phyloP scores from a whole-genome alignment of 1,140 invertebrate species.

The Lethrus apterus region DNA sequence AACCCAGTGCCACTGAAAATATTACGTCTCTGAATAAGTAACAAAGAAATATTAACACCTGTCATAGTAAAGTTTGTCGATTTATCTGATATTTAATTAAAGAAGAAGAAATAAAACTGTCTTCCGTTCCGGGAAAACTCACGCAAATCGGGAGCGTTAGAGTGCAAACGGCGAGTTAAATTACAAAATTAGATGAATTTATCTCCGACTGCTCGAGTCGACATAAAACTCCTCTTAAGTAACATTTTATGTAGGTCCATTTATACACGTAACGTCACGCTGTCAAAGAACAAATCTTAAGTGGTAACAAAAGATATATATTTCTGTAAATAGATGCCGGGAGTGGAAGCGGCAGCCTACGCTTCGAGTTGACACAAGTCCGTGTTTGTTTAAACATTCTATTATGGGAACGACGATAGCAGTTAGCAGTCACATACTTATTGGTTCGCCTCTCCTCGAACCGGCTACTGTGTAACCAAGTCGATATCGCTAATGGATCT shows the following conservation, averaged over 20 bases:
- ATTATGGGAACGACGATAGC: neutral
- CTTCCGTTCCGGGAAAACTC: no score
- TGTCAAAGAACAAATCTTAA: neutral
- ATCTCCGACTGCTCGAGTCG: no score
- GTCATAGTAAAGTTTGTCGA: no score
- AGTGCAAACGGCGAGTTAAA: no score
- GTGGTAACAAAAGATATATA: neutral
- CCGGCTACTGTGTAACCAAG: neutral
- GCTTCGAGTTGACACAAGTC: neutral
- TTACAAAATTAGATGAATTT: no score
- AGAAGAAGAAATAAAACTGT: no score
- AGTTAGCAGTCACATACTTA: neutral
- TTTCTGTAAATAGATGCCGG: constrained; percentile 1
- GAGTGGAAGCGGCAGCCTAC: neutral
- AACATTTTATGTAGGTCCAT: neutral
- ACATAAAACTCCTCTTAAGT: neutral
- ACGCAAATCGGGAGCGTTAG: no score
- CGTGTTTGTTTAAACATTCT: neutral
- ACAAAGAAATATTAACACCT: no score
- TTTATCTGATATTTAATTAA: no score
- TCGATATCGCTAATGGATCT: no score
- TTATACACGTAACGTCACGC: neutral
- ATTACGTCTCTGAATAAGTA: no score
- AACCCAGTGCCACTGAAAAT: no score
- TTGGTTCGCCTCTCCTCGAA: neutral